phyloP scores from a whole-genome alignment of 2,113 vertebrate species.

The Isichthys henryi region DNA sequence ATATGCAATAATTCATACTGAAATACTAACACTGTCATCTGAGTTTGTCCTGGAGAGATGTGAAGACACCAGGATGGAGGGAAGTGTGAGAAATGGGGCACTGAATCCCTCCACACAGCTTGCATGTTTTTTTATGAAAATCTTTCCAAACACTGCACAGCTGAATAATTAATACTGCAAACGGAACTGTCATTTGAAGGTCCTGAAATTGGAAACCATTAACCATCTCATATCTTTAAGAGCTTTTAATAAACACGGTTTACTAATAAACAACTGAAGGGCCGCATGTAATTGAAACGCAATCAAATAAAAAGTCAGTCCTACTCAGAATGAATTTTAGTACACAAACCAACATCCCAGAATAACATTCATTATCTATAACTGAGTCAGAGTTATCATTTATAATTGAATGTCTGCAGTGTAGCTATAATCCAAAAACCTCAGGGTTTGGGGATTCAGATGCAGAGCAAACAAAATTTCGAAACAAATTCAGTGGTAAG shows the following conservation, averaged over 20 bases:
- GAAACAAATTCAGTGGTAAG: not conserved
- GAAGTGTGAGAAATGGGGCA: no score
- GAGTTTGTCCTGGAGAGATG: no score
- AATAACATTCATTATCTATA: not conserved
- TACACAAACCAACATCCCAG: not conserved
- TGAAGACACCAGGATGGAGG: no score
- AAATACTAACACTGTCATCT: not conserved
- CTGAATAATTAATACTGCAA: not conserved
- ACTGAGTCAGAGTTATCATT: not conserved
- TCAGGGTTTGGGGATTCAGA: not conserved
- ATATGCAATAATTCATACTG: not conserved
- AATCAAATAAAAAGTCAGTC: not conserved
- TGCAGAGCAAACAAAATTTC: not conserved
- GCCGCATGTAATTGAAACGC: not conserved
- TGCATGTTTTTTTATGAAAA: not conserved
- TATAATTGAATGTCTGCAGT: not conserved
- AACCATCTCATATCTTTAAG: not conserved
- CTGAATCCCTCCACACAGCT: no score
- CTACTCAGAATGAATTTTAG: not conserved
- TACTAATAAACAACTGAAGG: not conserved
- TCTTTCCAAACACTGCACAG: not conserved
- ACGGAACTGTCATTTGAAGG: not conserved
- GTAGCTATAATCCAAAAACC: not conserved
- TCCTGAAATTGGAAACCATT: not conserved
- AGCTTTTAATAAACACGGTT: not conserved